Evolutionary conservation across 2,113 vertebrate genomes (phyloP).

Genomic region (Synodontis membranacea): DNA sequence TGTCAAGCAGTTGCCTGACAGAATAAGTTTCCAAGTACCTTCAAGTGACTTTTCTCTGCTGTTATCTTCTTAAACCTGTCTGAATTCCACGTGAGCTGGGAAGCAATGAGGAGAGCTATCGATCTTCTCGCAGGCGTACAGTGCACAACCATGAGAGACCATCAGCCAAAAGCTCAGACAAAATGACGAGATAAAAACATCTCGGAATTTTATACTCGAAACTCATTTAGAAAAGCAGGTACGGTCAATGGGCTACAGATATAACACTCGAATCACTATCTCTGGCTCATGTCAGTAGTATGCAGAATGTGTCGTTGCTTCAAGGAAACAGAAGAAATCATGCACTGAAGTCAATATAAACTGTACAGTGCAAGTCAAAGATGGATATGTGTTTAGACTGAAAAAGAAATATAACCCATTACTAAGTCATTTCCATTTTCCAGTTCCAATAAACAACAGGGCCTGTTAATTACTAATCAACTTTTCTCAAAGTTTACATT

Average conservation of each 20-base stretch:
- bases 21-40: conserved; percentile 65
- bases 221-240: conserved; percentile 25
- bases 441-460: background rate
- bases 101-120: conserved; percentile 40
- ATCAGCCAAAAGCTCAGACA: conserved; percentile 34
- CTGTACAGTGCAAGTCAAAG: background rate
- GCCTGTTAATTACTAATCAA: background rate
- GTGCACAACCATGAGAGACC: conserved; percentile 29
- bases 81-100: conserved; percentile 40
- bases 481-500: background rate
- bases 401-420: background rate
- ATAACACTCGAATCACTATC: conserved; percentile 9
- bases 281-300: background rate
- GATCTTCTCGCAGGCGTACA: conserved; percentile 43
- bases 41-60: conserved; percentile 65
- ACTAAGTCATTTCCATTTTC: background rate
- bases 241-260: conserved; percentile 12
- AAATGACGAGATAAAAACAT: conserved; percentile 52
- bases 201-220: conserved; percentile 32
- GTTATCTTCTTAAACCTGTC: conserved; percentile 63
- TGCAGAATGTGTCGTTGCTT: background rate
- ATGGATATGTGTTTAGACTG: background rate
- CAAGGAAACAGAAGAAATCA: background rate
- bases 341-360: background rate
- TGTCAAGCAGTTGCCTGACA: conserved; percentile 60